Evolutionary conservation across 1,140 invertebrate genomes (phyloP).

Genomic region (Maniola jurtina): DNA sequence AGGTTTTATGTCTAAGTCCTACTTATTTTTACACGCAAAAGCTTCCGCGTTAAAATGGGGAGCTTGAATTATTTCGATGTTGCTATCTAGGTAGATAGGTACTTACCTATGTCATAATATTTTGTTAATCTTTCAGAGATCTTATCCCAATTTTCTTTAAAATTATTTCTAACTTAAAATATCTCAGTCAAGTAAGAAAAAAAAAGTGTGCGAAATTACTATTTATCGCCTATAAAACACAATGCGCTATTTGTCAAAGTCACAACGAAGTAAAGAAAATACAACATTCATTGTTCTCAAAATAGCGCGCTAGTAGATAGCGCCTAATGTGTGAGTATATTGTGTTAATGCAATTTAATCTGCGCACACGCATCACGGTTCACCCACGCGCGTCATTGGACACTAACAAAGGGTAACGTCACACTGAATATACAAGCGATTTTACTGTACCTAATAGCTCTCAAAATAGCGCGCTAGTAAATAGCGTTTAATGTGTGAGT

Average conservation of each 20-base stretch:
- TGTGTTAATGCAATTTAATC: slow-evolving; percentile 76
- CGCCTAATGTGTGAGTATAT: slow-evolving; percentile 26
- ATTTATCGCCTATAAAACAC: not conserved
- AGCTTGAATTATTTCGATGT: not conserved
- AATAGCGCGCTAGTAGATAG: slow-evolving; percentile 20
- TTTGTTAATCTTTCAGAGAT: too few species aligned
- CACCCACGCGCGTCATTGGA: slow-evolving; percentile 65
- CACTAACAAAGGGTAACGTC: slow-evolving; percentile 34
- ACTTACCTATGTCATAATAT: too few species aligned
- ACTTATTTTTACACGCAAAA: slow-evolving; percentile 3
- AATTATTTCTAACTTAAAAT: not conserved
- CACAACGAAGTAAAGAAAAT: not conserved
- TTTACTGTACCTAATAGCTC: not conserved
- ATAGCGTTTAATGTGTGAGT: not conserved
- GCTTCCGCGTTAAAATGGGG: not conserved
- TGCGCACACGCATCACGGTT: slow-evolving; percentile 69
- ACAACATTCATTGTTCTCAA: slow-evolving; percentile 19
- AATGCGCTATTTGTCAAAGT: slow-evolving; percentile 11
- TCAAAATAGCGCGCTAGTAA: too few species aligned
- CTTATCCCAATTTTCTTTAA: too few species aligned
- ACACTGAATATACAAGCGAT: not conserved
- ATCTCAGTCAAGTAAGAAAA: not conserved
- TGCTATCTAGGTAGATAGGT: not conserved
- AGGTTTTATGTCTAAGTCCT: not conserved
- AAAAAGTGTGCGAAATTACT: not conserved